Percentiles rank a stretch among this genome's conserved stretches.
Evolutionary conservation across 2,888 invertebrate species (phyloP).

Genomic region (Acleris holmiana): DNA sequence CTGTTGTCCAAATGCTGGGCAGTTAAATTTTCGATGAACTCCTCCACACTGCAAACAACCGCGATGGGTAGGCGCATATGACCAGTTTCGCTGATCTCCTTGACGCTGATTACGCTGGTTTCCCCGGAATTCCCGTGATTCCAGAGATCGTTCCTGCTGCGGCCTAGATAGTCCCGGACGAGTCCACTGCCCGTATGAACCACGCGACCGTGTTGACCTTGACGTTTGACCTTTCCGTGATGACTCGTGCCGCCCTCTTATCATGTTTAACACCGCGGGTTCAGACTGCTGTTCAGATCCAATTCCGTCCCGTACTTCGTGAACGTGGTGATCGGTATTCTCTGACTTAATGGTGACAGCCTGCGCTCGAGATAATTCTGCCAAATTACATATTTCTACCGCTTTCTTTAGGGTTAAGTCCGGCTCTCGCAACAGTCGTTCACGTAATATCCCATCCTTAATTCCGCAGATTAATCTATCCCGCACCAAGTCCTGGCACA

Average conservation of each 20-base stretch:
- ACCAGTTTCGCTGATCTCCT: not conserved
- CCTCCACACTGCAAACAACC: slow-evolving; percentile 6
- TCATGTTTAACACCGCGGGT: not conserved
- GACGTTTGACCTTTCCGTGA: not conserved
- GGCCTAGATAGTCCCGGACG: not conserved
- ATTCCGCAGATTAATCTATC: slow-evolving; percentile 13
- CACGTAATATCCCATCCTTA: slow-evolving; percentile 8
- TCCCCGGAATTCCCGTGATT: not conserved
- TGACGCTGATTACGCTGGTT: not conserved
- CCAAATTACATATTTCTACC: slow-evolving; percentile 12
- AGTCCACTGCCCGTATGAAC: not conserved
- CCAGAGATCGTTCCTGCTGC: not conserved
- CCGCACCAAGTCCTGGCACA: slow-evolving; percentile 10
- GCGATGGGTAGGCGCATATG: not conserved
- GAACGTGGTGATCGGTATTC: slow-evolving; percentile 3
- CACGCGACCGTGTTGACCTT: slow-evolving; percentile 1
- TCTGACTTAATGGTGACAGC: slow-evolving; percentile 17
- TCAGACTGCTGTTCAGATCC: not conserved
- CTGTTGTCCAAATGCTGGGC: slow-evolving; percentile 9
- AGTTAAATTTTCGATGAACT: slow-evolving; percentile 2
- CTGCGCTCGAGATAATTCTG: slow-evolving; percentile 17
- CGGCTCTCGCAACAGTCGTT: slow-evolving; percentile 14
- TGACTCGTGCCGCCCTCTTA: not conserved
- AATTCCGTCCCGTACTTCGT: not conserved
- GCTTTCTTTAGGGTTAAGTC: slow-evolving; percentile 13